Base-by-base conservation (phyloP, 2,888 invertebrate species). In the Hypomecis atomaria region DNA sequence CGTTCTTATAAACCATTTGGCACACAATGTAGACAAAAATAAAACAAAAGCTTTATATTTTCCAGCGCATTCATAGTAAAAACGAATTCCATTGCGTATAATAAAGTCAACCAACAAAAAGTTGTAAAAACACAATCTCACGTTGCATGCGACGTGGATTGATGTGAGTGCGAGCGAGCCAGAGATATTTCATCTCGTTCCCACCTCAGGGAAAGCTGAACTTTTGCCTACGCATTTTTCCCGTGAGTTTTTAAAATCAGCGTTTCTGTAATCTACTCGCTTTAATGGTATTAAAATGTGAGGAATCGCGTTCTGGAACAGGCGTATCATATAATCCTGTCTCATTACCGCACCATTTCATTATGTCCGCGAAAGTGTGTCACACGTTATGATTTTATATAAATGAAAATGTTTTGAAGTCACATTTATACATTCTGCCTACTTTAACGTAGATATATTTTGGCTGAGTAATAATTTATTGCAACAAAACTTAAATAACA, bases 61-160 rank as follows among this genome's bases (percentile, higher is more conserved):
- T 57, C 45, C 53, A 60, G 33, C 58, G 42, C 66, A 66, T 66
- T 56, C 65, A 60, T 65, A 65, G 69, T 66, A 62, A 67, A 70
- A 70, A 67, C 62, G 69, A 72, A 69, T 70, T 70, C 72, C 72
- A 66, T 69, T 64, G 70, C 69, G 70, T 72, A 69, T 66, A 72
- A 70, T 70, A 69, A 70, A 71, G 67, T 70, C 69, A 66, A 59
- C 67, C 67, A 64, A 71, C 71, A 71, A 69, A 66, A 71, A 71
- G 69, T 71, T 72, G 57, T 67, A 61, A 67, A 67, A 67, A 71
- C 65, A 72, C 69, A 71, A 69, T 71, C 69, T 69, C 71, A 58
- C 68, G 59, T 66, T 81, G 79, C 79, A 76, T 69, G 73, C 72
- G 81, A 83, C 83, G 71, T 68, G 75, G 82, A 85, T 85, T 83